Conservation (phyloP, 2,113 vertebrate species). For the Scomber japonicus region DNA sequence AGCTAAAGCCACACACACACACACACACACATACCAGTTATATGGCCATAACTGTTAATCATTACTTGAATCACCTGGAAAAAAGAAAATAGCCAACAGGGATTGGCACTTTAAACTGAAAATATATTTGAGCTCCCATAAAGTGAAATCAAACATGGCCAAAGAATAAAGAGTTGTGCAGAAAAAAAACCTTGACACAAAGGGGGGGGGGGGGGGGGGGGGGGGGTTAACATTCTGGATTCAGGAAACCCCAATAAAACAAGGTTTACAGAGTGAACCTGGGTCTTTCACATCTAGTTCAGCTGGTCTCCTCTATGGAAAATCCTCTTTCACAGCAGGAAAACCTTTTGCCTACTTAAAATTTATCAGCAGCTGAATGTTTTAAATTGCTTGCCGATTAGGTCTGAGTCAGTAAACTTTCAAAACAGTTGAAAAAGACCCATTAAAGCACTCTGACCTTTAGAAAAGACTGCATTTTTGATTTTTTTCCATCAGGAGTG, state of each 20-base stretch:
- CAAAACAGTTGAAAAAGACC: not conserved
- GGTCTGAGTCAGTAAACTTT: too few species aligned
- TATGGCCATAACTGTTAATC: not conserved
- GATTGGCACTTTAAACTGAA: not conserved
- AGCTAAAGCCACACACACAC: not conserved
- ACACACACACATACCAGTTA: not conserved
- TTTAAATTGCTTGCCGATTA: not conserved
- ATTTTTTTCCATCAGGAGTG: constrained; percentile 21
- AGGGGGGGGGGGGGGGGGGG: not conserved
- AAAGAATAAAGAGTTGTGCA: not conserved
- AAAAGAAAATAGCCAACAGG: not conserved
- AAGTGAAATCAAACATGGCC: not conserved
- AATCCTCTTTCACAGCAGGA: constrained; percentile 5
- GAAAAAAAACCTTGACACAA: not conserved
- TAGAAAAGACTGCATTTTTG: not conserved
- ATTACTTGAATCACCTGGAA: not conserved
- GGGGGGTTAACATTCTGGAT: not conserved
- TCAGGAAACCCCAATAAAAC: not conserved
- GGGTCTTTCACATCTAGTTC: not conserved
- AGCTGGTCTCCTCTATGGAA: too few species aligned
- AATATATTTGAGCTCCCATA: not conserved
- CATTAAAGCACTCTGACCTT: constrained; percentile 5
- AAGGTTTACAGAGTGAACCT: not conserved
- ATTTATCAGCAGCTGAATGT: not conserved
- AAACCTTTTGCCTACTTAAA: not conserved